Evolutionary conservation across 1,140 invertebrate species (phyloP).

Genomic region (Lepidurus apus): DNA sequence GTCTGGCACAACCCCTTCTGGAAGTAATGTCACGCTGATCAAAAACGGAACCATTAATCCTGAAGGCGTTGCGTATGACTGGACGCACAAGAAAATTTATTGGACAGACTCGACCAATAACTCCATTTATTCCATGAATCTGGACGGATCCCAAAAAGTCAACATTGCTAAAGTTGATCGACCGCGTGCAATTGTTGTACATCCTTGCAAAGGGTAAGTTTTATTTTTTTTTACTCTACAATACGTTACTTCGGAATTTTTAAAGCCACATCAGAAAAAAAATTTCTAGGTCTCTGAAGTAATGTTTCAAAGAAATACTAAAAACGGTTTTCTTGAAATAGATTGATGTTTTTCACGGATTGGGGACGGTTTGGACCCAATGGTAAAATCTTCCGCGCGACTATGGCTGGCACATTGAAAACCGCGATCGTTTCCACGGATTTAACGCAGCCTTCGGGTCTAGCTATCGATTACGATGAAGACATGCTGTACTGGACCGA

Average conservation of each 20-base stretch:
- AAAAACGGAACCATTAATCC: conserved; percentile 80
- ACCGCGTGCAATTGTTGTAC: conserved; percentile 89
- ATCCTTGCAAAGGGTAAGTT: conserved; percentile 71
- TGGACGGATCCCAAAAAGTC: conserved; percentile 78
- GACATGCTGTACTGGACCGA: conserved; percentile 96
- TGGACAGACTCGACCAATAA: conserved; percentile 95
- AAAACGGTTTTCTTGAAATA: conserved; percentile 38
- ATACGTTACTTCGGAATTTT: neutral
- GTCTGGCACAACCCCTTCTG: conserved; percentile 58
- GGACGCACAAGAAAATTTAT: conserved; percentile 94
- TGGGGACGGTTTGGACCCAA: conserved; percentile 89
- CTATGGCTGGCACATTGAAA: conserved; percentile 93
- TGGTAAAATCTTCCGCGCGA: conserved; percentile 89
- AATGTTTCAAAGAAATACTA: neutral
- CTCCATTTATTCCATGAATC: conserved; percentile 91
- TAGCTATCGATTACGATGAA: conserved; percentile 94
- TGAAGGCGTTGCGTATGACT: conserved; percentile 93
- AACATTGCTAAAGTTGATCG: conserved; percentile 89
- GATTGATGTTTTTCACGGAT: conserved; percentile 82
- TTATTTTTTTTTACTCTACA: conserved; percentile 48
- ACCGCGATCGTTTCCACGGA: conserved; percentile 83
- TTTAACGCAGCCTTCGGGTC: conserved; percentile 87
- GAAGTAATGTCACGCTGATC: conserved; percentile 55
- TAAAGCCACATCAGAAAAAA: conserved; percentile 32
- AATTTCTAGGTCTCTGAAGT: conserved; percentile 34